Evolutionary conservation across 2,113 vertebrate genomes (phyloP).

Genomic region (Dromas ardeola): DNA sequence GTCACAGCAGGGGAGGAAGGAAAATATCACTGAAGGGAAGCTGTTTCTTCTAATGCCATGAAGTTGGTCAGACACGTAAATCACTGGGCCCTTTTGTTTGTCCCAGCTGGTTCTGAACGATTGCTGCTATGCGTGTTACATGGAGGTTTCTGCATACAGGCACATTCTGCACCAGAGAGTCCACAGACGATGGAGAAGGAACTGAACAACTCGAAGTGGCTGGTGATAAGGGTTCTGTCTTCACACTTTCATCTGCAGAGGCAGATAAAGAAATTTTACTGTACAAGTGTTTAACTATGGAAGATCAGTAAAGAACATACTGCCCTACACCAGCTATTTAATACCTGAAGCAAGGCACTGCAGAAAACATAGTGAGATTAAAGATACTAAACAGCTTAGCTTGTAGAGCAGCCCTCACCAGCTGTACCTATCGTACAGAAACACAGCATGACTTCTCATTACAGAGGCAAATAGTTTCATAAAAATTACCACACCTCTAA

Average conservation of each 20-base stretch:
- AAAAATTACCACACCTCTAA: background rate
- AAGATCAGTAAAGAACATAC: background rate
- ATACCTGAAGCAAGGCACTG: background rate
- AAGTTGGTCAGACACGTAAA: background rate
- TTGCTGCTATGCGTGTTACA: background rate
- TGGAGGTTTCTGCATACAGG: constrained; percentile 77
- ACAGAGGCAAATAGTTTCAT: background rate
- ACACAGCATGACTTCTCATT: background rate
- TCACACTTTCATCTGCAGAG: constrained; percentile 79
- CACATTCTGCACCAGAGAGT: constrained; percentile 83
- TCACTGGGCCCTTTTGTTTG: background rate
- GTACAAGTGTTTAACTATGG: background rate
- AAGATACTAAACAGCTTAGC: background rate
- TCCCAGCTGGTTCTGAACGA: background rate
- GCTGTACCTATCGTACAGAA: background rate
- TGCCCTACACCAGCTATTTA: background rate
- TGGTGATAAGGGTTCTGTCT: constrained; percentile 85
- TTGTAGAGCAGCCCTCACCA: background rate
- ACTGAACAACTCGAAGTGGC: constrained; percentile 80
- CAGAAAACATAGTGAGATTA: background rate
- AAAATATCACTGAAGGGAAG: background rate
- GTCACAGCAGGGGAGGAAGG: background rate
- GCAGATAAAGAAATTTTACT: background rate
- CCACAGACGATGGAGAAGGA: constrained; percentile 78
- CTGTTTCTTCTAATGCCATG: background rate